These are phyloP conservation scores for Priocnemis perturbator DNA, from an alignment of 2,888 invertebrate species.

Conservation along the genomic window DNA sequence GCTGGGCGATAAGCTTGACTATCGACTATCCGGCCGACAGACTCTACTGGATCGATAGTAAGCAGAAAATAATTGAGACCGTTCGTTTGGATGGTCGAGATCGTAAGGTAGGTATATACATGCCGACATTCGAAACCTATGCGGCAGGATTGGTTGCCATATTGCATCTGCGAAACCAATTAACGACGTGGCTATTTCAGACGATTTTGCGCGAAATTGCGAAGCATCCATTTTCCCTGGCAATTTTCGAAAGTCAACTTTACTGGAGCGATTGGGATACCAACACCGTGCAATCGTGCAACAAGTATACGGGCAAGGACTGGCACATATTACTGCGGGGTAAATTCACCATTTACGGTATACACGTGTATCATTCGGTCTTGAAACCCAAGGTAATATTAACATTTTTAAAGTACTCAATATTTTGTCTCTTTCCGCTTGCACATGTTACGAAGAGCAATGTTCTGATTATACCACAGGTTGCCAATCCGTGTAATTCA, in stretches of 20 bases:
- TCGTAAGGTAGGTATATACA: slow-evolving; percentile 79
- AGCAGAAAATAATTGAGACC: slow-evolving; percentile 81
- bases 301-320: slow-evolving; percentile 86
- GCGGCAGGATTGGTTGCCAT: too few species aligned
- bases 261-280: slow-evolving; percentile 95
- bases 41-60: slow-evolving; percentile 93
- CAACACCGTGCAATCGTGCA: slow-evolving; percentile 83
- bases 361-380: slow-evolving; percentile 86
- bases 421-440: neutral
- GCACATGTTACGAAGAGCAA: too few species aligned
- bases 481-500: slow-evolving; percentile 79
- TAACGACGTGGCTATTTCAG: slow-evolving; percentile 46
- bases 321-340: slow-evolving; percentile 78
- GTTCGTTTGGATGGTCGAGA: slow-evolving; percentile 81
- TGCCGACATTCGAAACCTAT: too few species aligned
- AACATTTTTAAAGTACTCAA: neutral
- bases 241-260: slow-evolving; percentile 90
- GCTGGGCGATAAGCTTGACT: slow-evolving; percentile 91
- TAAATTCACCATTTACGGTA: slow-evolving; percentile 78
- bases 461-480: slow-evolving; percentile 37
- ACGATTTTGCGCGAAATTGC: slow-evolving; percentile 79
- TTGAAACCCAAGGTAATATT: slow-evolving; percentile 76
- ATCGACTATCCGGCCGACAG: slow-evolving; percentile 87
- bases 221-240: slow-evolving; percentile 88
- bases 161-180: too few species aligned